Base-by-base conservation (phyloP, 2,888 invertebrate species). In the Callinectes sapidus region DNA sequence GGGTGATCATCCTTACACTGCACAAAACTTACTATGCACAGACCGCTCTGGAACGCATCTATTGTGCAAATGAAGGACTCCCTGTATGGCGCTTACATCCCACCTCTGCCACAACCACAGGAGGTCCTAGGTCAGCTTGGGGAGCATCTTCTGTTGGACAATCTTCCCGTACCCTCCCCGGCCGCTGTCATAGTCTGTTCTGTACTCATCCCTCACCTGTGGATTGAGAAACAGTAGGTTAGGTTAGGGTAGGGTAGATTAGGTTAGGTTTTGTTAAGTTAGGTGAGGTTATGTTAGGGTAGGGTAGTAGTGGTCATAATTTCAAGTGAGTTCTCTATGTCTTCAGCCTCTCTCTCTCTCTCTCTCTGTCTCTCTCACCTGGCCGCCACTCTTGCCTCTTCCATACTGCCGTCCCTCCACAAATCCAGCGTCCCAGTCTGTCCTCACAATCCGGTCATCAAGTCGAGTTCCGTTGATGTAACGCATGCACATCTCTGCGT, bases 401-500 rank as follows among this genome's bases (percentile, higher is more conserved):
- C 99, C 99, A 96, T 98, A 99, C 96, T 99, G 99, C 95, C 99
- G 96, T 2, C 99, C 99, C 96, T 99, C 99, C 94, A 98, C 97
- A 96, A 99, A 99, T 1, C 99, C 99, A 61, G 99, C 99, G 96
- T 99, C 99, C 99, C 99, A 99, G 96, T 99, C 99, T 92, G 99
- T 98, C 95, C 99, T 97, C 87, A 99, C 98, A 94, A 99, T 98
- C 95, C 99, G 97, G 95, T 99, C 99, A 96, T 99, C 99, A 90
- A 99, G 96, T 95, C 99, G 96, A 0, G 99, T 99, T 0, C 99
- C 99, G 96, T 99, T 99, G 66, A 99, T 97, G 95, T 98, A 99
- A 95, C 99, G 95, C 95, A 97, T 96, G 13, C 96, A 96, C 95
- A 96, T 96, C 95, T 96, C 96, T 1, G 96, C 96, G 95, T 97